phyloP scores from a whole-genome alignment of 92 coral and sea anemone species.

The Zoanthus sociatus region DNA sequence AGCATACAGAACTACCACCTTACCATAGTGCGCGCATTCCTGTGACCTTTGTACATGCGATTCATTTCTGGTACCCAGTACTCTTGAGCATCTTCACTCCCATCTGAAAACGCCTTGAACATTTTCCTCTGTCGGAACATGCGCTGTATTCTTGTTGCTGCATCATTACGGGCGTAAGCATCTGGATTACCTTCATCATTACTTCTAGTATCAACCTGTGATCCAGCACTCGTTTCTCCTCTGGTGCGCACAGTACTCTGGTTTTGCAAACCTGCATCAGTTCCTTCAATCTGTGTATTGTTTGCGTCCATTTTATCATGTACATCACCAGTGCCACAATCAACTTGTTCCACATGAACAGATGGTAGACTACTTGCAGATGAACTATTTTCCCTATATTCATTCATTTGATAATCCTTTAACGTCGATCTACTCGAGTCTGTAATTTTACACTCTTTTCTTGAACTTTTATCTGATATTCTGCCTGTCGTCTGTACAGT shows the following conservation, averaged over 20 bases:
- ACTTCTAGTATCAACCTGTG: not conserved
- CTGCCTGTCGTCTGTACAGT: not conserved
- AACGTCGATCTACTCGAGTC: not conserved
- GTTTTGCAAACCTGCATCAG: not conserved
- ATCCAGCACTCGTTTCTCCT: constrained; percentile 22
- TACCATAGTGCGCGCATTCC: constrained; percentile 99
- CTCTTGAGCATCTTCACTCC: constrained; percentile 39
- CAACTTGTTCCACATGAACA: constrained; percentile 31
- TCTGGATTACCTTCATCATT: constrained; percentile 3
- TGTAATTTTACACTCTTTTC: not conserved
- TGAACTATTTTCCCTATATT: not conserved
- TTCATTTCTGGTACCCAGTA: constrained; percentile 85
- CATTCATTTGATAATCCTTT: not conserved
- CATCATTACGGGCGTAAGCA: constrained; percentile 60
- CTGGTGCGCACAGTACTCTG: constrained; percentile 8
- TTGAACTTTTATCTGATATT: not conserved
- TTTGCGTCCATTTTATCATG: constrained; percentile 30
- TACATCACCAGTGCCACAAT: not conserved
- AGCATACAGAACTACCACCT: not conserved
- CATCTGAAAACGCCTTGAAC: constrained; percentile 45
- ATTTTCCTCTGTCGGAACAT: constrained; percentile 82
- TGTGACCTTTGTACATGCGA: constrained; percentile 88
- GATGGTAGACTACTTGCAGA: constrained; percentile 3
- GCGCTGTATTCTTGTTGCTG: constrained; percentile 93
- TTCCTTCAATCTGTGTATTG: not conserved